These are phyloP conservation scores for Conus canariensis DNA, from an alignment of 2,888 invertebrate species.

Conservation along the genomic window DNA sequence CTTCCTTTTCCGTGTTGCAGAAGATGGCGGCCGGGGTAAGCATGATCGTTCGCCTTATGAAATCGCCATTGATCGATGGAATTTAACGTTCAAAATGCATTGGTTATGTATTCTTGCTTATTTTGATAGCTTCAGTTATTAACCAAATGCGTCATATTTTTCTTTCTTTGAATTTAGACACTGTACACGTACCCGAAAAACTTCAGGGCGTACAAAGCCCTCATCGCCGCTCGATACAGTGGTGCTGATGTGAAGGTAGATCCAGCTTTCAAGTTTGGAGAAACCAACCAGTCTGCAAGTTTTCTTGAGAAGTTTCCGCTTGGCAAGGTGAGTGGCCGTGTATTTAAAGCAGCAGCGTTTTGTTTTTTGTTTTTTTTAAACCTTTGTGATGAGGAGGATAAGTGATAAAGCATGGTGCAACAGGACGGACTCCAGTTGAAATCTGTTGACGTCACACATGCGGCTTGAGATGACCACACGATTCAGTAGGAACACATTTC, in stretches of 20 bases:
- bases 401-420: too few species aligned
- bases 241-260: constrained; percentile 83
- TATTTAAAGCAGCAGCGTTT: neutral
- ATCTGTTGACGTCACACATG: too few species aligned
- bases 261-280: constrained; percentile 90
- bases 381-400: too few species aligned
- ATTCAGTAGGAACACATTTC: too few species aligned
- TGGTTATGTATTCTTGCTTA: neutral
- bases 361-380: neutral
- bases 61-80: constrained; percentile 17
- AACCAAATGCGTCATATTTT: neutral
- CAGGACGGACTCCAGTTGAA: too few species aligned
- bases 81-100: neutral
- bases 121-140: neutral
- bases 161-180: constrained; percentile 84
- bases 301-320: constrained; percentile 97
- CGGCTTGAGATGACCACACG: too few species aligned
- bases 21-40: constrained; percentile 83
- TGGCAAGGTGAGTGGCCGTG: constrained; percentile 87
- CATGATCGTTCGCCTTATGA: constrained; percentile 44
- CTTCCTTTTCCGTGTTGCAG: constrained; percentile 72
- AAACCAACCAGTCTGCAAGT: constrained; percentile 91
- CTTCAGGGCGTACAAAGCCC: constrained; percentile 98
- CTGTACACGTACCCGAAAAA: constrained; percentile 98
- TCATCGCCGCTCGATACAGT: constrained; percentile 98